Percentiles rank a stretch among this genome's conserved stretches.
Conservation (phyloP, 2,888 invertebrate species). For the Prosapia bicincta region DNA sequence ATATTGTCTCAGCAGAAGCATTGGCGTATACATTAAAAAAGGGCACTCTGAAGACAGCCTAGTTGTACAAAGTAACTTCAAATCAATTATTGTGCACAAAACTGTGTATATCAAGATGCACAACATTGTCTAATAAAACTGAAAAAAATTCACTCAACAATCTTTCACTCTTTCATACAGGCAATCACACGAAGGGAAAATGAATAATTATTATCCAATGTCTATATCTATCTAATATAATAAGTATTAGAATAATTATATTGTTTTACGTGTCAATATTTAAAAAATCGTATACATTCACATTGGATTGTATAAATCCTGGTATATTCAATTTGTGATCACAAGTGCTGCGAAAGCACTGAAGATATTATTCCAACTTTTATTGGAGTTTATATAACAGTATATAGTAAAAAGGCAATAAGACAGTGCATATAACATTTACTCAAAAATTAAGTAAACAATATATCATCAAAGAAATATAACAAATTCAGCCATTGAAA, state of each 20-base stretch:
- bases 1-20: neutral
- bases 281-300: slow-evolving; percentile 54
- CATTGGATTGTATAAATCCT: slow-evolving; percentile 44
- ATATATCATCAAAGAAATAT: slow-evolving; percentile 20
- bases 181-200: slow-evolving; percentile 29
- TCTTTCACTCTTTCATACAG: slow-evolving; percentile 6
- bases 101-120: neutral
- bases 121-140: neutral
- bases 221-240: slow-evolving; percentile 34
- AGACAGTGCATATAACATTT: slow-evolving; percentile 38
- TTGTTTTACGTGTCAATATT: slow-evolving; percentile 39
- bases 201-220: slow-evolving; percentile 28
- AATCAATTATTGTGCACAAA: neutral
- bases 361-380: slow-evolving; percentile 3
- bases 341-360: slow-evolving; percentile 33
- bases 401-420: slow-evolving; percentile 37
- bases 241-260: slow-evolving; percentile 39
- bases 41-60: slow-evolving; percentile 20
- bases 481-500: slow-evolving; percentile 26
- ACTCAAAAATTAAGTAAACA: slow-evolving; percentile 37
- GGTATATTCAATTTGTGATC: slow-evolving; percentile 38
- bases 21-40: slow-evolving; percentile 18
- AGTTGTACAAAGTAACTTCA: slow-evolving; percentile 7
- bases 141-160: slow-evolving; percentile 7
- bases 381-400: slow-evolving; percentile 27